Evolutionary conservation across 2,888 invertebrate species (phyloP), one percentile per base, ranked within the genome.

Genomic region (Orchesellides sinensis): DNA sequence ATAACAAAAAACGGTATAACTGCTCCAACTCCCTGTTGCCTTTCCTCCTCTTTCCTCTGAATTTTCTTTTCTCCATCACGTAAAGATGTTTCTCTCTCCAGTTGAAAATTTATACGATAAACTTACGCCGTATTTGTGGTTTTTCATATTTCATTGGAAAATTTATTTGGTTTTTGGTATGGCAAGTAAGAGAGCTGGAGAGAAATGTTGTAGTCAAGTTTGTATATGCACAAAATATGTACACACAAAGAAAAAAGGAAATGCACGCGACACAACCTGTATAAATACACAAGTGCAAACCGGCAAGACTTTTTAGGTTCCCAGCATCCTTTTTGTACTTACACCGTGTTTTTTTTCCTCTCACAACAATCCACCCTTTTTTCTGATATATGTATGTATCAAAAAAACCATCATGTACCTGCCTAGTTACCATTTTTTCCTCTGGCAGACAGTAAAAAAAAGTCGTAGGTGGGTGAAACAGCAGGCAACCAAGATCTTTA

Each of bases 381-480:
- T 40, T 10, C n/a, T 40, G 40, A 10, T 10, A 5, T 32, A 10
- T 32, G n/a, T 32, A 32, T 10, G 10, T 40, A 40, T 40, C 40
- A 40, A 40, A 5, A 40, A 40, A 5, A n/a, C 10, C 10, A 40
- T 10, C 10, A n/a, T 40, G 40, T 40, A 40, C 40, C 10, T n/a
- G 14, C n/a, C 2, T 40, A 40, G 40, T 40, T 8, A 40, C n/a
- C 40, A 40, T 40, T 14, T 32, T 32, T 6, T 40, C n/a, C 27
- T 3, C 25, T 56, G 56, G 25, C 23, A 10, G 56, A 19, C 10
- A 54, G 63, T 23, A 27, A 59, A 29, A 74, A 68, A 27, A 45
- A 77, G 49, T 61, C 47, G 78, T 69, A 52, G 78, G 61, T 61
- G 78, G 69, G 52, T 65, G 70, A 79, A 79, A 52, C 52, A 70